Percentiles rank a stretch among this genome's conserved stretches.
phyloP scores from a whole-genome alignment of 2,797 vertebrate genomes.

The Brachyalestes nurse region DNA sequence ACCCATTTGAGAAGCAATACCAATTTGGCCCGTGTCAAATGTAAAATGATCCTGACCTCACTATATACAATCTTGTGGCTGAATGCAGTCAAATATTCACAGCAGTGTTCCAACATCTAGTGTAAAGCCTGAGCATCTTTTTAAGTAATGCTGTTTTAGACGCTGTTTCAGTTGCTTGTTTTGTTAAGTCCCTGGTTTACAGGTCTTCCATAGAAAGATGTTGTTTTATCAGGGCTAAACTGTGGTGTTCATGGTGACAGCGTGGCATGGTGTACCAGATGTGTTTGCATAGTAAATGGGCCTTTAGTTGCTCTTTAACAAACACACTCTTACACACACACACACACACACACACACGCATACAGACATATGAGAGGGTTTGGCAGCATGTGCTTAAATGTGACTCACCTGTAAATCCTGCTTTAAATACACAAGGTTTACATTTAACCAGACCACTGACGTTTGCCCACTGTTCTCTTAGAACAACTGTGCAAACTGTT shows the following conservation, averaged over 20 bases:
- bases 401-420: slow-evolving; percentile 28
- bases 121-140: not conserved
- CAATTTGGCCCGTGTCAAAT: too few species aligned
- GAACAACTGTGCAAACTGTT: slow-evolving; percentile 18
- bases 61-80: not conserved
- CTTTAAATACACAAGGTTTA: slow-evolving; percentile 12
- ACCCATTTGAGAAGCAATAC: too few species aligned
- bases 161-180: not conserved
- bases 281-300: slow-evolving; percentile 76
- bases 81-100: not conserved
- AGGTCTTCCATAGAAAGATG: not conserved
- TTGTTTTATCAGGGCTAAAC: slow-evolving; percentile 67
- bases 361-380: slow-evolving; percentile 21
- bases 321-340: slow-evolving; percentile 26
- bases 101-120: not conserved
- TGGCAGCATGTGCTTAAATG: slow-evolving; percentile 19
- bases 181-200: not conserved
- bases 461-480: not conserved
- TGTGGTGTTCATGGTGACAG: slow-evolving; percentile 62
- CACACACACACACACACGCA: slow-evolving; percentile 5
- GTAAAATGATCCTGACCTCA: too few species aligned
- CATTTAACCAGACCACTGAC: not conserved
- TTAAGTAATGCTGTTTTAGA: not conserved
- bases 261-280: slow-evolving; percentile 63
- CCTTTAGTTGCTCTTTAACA: slow-evolving; percentile 53